Evolutionary conservation across 92 coral and sea anemone genomes (phyloP), one percentile per base, ranked within the genome.

Genomic region (Isaurus tuberculatus): DNA sequence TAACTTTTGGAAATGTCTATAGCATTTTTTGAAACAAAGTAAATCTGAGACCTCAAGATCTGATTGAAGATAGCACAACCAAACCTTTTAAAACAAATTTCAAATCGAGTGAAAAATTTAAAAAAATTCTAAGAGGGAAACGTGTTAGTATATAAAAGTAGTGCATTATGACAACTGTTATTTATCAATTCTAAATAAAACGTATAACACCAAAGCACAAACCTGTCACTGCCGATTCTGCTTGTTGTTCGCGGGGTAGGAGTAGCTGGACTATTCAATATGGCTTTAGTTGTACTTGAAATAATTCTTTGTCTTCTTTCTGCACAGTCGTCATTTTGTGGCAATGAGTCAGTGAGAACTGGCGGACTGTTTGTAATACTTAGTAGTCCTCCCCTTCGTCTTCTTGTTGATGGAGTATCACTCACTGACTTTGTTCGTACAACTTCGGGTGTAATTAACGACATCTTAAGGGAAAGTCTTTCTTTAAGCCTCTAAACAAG

Each of bases 241-340:
- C 94, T 92, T 22, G 91, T 86, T 42, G 94, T 92, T 83, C 98
- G 17, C 34, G 34, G 9, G 34, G 6, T 89, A 49, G 99, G 98
- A 8, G 99, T 94, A 3, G 95, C 91, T 17, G 99, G 99, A 70
- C 98, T 97, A 75, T 89, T 94, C 75, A 97, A 80, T 40, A 94
- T 94, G 19, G 85, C 88, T 29, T 91, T 86, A 23, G 96, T 96
- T 43, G 89, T 93, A 44, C 89, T 86, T n/a, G 95, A 92, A 46
- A 94, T 64, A 29, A 90, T 79, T 67, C 96, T 84, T 63, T 91
- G 97, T 31, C 94, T 93, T 66, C 89, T 94, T 83, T 97, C 99
- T 10, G 95, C 96, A 3, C 90, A 94, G 72, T 97, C 99, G 57
- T 97, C 99, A 84, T 97, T 97, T 65, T 87, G 88, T 34, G 95